Evolutionary conservation across 64 coral and sea anemone genomes (phyloP), one percentile per base, ranked within the genome.

Genomic region (Actinia tenebrosa): DNA sequence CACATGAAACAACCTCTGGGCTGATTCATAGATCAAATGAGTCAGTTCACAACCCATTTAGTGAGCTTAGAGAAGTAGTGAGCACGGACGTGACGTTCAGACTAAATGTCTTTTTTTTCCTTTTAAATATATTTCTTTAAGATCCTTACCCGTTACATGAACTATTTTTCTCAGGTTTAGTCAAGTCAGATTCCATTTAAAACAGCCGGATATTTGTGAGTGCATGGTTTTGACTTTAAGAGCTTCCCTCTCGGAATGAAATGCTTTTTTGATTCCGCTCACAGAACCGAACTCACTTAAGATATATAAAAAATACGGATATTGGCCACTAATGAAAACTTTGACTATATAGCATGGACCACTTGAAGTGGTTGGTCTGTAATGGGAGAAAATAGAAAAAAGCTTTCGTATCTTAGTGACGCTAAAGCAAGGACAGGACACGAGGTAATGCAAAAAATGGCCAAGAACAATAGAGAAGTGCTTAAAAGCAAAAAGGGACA

Each of bases 311-410:
- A 75, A 30, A 75, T 13, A 75, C 69, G 69, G 69, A 75, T 75
- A 75, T 43, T 25, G 25, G 42, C 10, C 26, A 42, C 69, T 37
- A 75, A 69, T 69, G 64, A 69, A 69, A 69, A 1, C 3, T 42
- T 75, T 25, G 2, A 30, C 22, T 75, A 42, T 10, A 10, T 66
- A 66, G 22, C 63, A 30, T 75, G 69, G 25, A 75, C 11, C 69
- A 75, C 69, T 75, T 42, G 69, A 75, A 42, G n/a, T 75, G 69
- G 69, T 25, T 25, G 13, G 69, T 75, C 69, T 75, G 69, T 75
- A 75, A 75, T 75, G 69, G 25, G 42, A 75, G 19, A 75, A 30
- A 23, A 66, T 66, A 66, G 63, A 58, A 6, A 42, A 30, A 10
- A 9, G 37, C 1, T 37, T 13, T 10, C 10, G 26, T 75, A 75